Conservation (phyloP, 2,113 vertebrate species). For the Leptocoma aspasia region DNA sequence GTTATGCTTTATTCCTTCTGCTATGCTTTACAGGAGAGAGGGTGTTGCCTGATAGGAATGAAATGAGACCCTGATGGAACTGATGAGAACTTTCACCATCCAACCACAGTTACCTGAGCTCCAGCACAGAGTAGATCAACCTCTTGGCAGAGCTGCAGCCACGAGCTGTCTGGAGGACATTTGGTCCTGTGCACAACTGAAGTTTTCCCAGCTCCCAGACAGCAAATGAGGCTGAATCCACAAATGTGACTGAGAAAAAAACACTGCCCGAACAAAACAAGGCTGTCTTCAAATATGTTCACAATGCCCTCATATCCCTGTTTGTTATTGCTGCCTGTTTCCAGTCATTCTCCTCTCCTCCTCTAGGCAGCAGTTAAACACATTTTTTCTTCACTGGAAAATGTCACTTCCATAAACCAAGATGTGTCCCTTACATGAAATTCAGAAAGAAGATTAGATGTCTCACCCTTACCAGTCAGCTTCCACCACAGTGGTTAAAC, state of each 20-base stretch:
- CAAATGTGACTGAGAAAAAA: not conserved
- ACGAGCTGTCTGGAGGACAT: rapidly evolving
- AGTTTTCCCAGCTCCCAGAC: not conserved
- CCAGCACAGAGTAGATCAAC: not conserved
- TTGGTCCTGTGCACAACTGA: not conserved
- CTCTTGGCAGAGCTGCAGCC: not conserved
- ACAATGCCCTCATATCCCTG: not conserved
- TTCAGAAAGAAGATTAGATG: not conserved
- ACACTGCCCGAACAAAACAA: not conserved
- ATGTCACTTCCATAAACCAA: not conserved
- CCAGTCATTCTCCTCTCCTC: not conserved
- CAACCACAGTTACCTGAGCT: not conserved
- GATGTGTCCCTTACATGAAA: not conserved
- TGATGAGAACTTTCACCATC: not conserved
- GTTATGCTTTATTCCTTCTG: not conserved
- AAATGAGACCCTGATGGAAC: not conserved
- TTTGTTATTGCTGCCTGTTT: not conserved
- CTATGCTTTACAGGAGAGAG: not conserved
- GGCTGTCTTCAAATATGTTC: not conserved
- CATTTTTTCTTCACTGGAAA: not conserved
- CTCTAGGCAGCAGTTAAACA: not conserved
- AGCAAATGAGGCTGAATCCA: not conserved
- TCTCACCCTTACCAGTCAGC: not conserved
- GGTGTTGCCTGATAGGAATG: not conserved
- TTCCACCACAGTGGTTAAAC: not conserved